phyloP scores from a whole-genome alignment of 2,888 invertebrate species.

The Diachrysia chrysitis region DNA sequence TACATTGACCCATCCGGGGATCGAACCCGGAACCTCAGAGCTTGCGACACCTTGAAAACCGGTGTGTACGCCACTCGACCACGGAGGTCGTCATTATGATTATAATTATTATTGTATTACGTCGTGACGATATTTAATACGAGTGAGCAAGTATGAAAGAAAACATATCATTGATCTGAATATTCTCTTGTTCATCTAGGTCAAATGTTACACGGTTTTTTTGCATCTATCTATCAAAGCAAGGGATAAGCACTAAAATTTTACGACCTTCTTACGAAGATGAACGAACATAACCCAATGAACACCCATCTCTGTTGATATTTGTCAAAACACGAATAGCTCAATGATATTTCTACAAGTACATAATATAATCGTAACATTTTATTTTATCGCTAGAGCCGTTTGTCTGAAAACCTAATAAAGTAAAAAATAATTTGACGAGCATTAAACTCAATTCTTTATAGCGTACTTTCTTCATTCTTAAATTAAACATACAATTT shows the following conservation, averaged over 20 bases:
- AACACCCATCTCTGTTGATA: slow-evolving; percentile 33
- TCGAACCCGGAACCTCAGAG: too few relatives aligned
- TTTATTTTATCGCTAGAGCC: slow-evolving; percentile 5
- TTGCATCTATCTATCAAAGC: slow-evolving; percentile 12
- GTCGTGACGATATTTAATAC: too few relatives aligned
- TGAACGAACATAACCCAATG: slow-evolving; percentile 38
- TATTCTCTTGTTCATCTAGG: slow-evolving; percentile 14
- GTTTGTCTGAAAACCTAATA: slow-evolving; percentile 6
- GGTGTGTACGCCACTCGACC: too few relatives aligned
- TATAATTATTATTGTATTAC: too few relatives aligned
- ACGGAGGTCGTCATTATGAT: too few relatives aligned
- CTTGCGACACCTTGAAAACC: too few relatives aligned
- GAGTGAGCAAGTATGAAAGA: neutral
- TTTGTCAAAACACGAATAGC: slow-evolving; percentile 37
- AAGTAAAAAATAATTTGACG: neutral
- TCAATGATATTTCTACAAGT: slow-evolving; percentile 20
- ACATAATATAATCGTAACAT: slow-evolving; percentile 22
- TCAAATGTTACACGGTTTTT: slow-evolving; percentile 15
- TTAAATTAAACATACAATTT: slow-evolving; percentile 1
- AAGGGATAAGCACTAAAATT: slow-evolving; percentile 34
- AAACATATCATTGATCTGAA: slow-evolving; percentile 6
- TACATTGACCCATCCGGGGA: too few relatives aligned
- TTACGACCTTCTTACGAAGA: slow-evolving; percentile 39
- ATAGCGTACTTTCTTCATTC: neutral
- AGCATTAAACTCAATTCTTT: neutral